These are phyloP conservation scores for Carettochelys insculpta DNA, from an alignment of 2,113 vertebrate species.

Conservation along the genomic window DNA sequence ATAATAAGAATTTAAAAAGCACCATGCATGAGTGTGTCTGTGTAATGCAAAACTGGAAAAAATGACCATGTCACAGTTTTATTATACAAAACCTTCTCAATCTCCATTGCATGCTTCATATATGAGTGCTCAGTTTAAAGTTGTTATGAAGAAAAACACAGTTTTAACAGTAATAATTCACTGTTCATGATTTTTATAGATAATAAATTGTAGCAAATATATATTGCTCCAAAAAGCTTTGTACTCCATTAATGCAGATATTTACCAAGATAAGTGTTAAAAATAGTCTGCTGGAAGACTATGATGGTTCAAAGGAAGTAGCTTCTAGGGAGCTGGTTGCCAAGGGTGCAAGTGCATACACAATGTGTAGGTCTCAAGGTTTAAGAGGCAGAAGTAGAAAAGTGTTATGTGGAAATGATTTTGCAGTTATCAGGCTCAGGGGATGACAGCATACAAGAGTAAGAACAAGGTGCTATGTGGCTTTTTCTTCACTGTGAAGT, in stretches of 20 bases:
- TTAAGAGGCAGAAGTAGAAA: slow-evolving; percentile 85
- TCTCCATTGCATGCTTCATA: slow-evolving; percentile 85
- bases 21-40: slow-evolving; percentile 97
- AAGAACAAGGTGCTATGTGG: slow-evolving; percentile 87
- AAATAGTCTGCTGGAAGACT: slow-evolving; percentile 68
- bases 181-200: slow-evolving; percentile 83
- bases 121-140: slow-evolving; percentile 79
- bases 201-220: slow-evolving; percentile 84
- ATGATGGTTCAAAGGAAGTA: slow-evolving; percentile 62
- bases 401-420: slow-evolving; percentile 94
- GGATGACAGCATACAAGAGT: slow-evolving; percentile 93
- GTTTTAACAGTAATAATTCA: slow-evolving; percentile 82
- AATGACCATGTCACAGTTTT: slow-evolving; percentile 91
- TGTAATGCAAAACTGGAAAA: slow-evolving; percentile 91
- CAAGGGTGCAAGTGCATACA: slow-evolving; percentile 71
- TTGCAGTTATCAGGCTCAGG: slow-evolving; percentile 91
- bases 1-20: slow-evolving; percentile 99
- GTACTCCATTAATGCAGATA: slow-evolving; percentile 82
- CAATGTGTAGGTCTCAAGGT: slow-evolving; percentile 79
- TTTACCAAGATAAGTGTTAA: slow-evolving; percentile 82
- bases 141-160: slow-evolving; percentile 86
- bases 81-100: slow-evolving; percentile 89
- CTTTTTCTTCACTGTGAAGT: slow-evolving; percentile 89
- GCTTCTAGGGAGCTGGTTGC: slow-evolving; percentile 72
- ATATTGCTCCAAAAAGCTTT: slow-evolving; percentile 74